Evolutionary conservation across 23 tunicate species (phyloP).

Genomic region (Botrylloides violaceus): DNA sequence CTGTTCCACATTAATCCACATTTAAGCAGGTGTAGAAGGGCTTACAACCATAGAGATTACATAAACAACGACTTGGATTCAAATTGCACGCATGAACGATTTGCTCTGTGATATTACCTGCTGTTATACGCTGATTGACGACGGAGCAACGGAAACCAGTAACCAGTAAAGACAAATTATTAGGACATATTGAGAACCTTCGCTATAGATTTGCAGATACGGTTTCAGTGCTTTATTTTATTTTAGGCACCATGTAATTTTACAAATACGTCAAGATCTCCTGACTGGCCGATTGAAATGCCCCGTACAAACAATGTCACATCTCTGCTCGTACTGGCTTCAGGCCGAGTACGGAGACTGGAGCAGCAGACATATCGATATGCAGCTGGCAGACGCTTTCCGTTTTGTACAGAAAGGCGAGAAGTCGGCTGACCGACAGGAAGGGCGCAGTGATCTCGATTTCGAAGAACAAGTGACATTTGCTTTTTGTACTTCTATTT

Average conservation of each 20-base stretch:
- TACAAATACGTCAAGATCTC: constrained; percentile 68
- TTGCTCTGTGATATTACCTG: no score
- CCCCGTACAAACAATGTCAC: constrained; percentile 44
- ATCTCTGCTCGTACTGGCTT: constrained; percentile 62
- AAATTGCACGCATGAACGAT: no score
- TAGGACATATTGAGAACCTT: no score
- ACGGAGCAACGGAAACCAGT: no score
- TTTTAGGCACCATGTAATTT: constrained; percentile 25
- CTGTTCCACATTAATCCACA: no score
- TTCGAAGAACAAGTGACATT: constrained; percentile 64
- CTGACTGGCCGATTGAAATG: constrained; percentile 47
- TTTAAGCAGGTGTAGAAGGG: no score
- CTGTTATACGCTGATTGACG: no score
- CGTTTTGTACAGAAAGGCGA: constrained; percentile 36
- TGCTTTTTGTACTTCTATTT: background rate
- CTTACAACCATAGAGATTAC: no score
- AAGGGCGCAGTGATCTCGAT: constrained; percentile 25
- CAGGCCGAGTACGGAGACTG: constrained; percentile 70
- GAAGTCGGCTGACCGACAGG: background rate
- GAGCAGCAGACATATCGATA: constrained; percentile 34
- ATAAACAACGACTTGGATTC: no score
- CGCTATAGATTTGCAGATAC: no score
- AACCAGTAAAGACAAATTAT: no score
- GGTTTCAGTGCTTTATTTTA: no score
- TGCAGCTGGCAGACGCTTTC: constrained; percentile 58